Evolutionary conservation across 1,140 invertebrate species (phyloP).

Genomic region (Diachasma alloeum): DNA sequence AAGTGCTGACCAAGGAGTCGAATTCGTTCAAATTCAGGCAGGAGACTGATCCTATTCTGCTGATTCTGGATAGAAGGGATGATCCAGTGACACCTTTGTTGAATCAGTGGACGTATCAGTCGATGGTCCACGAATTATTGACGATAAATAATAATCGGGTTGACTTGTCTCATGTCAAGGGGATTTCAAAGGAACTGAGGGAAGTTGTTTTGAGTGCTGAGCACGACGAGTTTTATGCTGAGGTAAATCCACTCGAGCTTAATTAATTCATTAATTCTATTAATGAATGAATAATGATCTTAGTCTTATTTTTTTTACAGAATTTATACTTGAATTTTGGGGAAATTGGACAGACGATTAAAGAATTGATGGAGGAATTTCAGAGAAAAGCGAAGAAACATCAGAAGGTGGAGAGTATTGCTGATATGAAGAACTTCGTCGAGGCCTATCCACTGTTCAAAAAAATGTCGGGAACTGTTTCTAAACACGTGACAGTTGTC

Average conservation of each 20-base stretch:
- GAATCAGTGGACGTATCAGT: conserved; percentile 99
- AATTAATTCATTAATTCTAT: no score
- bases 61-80: conserved; percentile 90
- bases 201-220: conserved; percentile 94
- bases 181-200: conserved; percentile 86
- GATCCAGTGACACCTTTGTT: conserved; percentile 96
- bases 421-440: conserved; percentile 99
- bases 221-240: conserved; percentile 97
- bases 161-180: conserved; percentile 83
- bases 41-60: conserved; percentile 79
- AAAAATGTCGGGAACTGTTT: conserved; percentile 98
- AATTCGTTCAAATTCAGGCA: conserved; percentile 85
- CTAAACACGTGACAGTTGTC: conserved; percentile 96
- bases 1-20: conserved; percentile 87
- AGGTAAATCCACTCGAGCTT: conserved; percentile 42
- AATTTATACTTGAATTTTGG: conserved; percentile 98
- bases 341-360: conserved; percentile 97
- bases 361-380: conserved; percentile 97
- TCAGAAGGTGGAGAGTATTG: conserved; percentile 97
- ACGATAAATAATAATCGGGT: conserved; percentile 96
- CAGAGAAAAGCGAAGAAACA: conserved; percentile 94
- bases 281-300: no score
- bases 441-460: conserved; percentile 99
- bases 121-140: conserved; percentile 98
- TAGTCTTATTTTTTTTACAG: conserved; percentile 34